Evolutionary conservation across 2,113 vertebrate species (phyloP).

Genomic region (Melospiza georgiana): DNA sequence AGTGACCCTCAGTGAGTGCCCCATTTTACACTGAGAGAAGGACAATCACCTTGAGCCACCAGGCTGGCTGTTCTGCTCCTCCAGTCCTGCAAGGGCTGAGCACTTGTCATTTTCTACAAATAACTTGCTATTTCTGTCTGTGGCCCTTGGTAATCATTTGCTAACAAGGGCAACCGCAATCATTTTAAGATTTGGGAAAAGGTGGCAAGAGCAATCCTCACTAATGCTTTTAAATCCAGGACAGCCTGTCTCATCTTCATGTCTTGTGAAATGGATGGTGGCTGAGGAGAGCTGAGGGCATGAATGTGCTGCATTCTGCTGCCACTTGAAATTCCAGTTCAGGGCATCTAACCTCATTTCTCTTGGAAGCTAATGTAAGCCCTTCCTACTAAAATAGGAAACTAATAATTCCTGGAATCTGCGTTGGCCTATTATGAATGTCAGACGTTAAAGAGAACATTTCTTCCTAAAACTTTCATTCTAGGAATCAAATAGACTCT

Average conservation of each 20-base stretch:
- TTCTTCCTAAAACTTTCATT: slow-evolving; percentile 21
- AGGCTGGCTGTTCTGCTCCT: not conserved
- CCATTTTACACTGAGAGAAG: not conserved
- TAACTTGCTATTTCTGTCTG: not conserved
- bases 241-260: not conserved
- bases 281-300: not conserved
- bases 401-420: slow-evolving; percentile 47
- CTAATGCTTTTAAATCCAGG: not conserved
- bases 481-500: slow-evolving; percentile 8
- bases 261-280: not conserved
- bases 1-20: not conserved
- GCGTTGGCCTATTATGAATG: not conserved
- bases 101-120: not conserved
- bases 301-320: not conserved
- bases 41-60: not conserved
- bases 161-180: not conserved
- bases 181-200: not conserved
- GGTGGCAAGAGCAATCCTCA: not conserved
- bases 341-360: slow-evolving; percentile 38
- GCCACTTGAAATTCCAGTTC: not conserved
- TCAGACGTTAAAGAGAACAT: slow-evolving; percentile 20
- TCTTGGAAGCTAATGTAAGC: slow-evolving; percentile 42
- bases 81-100: not conserved
- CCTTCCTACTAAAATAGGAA: slow-evolving; percentile 60
- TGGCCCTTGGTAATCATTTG: not conserved